A percentile compares a stretch with the other conserved stretches of the same genome.
Evolutionary conservation across 1,140 invertebrate species (phyloP).

Genomic region (Drosophila seguyi): DNA sequence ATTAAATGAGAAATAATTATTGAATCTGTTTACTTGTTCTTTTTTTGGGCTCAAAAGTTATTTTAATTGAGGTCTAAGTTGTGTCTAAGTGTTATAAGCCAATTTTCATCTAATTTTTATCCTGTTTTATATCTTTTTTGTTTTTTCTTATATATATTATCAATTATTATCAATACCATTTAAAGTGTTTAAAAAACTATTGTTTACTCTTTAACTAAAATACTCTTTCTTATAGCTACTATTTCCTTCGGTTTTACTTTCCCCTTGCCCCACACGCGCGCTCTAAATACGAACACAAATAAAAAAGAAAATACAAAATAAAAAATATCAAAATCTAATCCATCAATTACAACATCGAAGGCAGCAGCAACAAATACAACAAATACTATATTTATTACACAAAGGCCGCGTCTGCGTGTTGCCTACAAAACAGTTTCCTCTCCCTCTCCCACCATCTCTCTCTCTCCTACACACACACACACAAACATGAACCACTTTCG

Average conservation of each 20-base stretch:
- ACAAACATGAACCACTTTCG: conserved; percentile 74
- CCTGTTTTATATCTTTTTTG: no score
- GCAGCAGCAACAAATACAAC: conserved; percentile 13
- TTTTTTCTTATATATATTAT: no score
- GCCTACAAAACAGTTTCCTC: conserved; percentile 57
- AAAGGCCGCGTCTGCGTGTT: conserved; percentile 73
- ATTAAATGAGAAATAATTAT: neutral
- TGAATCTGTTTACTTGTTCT: neutral
- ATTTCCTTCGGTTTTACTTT: conserved; percentile 8
- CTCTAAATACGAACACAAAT: conserved; percentile 20
- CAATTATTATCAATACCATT: no score
- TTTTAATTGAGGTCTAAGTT: neutral
- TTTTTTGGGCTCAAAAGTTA: neutral
- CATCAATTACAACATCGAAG: conserved; percentile 74
- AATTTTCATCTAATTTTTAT: neutral
- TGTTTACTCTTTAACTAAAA: neutral
- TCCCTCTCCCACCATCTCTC: conserved; percentile 3
- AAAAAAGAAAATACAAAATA: neutral
- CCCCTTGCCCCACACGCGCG: conserved; percentile 21
- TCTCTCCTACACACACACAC: conserved; percentile 4
- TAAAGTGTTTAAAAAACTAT: no score
- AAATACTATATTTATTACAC: conserved; percentile 66
- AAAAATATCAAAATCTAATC: conserved; percentile 69
- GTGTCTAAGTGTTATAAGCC: no score
- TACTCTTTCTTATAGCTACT: neutral